Evolutionary conservation across 1,140 invertebrate species (phyloP).

Genomic region (Macrobrachium rosenbergii): DNA sequence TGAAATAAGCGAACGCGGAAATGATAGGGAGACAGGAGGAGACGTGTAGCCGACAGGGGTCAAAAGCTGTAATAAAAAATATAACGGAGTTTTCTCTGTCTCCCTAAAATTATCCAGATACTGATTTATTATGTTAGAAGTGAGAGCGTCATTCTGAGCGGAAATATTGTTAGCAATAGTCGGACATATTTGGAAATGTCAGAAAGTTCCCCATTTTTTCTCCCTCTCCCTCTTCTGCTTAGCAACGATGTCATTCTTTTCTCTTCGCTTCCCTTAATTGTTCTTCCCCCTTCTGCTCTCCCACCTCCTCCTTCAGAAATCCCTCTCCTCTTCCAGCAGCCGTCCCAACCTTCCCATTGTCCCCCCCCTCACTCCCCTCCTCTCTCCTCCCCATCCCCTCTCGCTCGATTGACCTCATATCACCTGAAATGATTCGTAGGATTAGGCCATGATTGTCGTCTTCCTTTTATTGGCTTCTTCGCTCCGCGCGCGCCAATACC

Average conservation of each 20-base stretch:
- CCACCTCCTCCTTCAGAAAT: neutral
- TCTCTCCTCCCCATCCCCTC: neutral
- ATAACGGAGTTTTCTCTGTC: no score
- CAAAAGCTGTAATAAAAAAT: no score
- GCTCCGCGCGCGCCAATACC: conserved; percentile 9
- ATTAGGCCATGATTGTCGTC: conserved; percentile 49
- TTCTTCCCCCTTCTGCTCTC: neutral
- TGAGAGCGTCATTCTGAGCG: no score
- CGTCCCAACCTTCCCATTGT: neutral
- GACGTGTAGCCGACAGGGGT: no score
- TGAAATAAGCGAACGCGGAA: neutral
- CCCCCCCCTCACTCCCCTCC: neutral
- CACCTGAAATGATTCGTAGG: conserved; percentile 44
- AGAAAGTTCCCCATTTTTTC: no score
- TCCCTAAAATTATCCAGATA: no score
- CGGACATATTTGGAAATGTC: no score
- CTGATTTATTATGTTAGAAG: no score
- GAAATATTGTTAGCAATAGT: no score
- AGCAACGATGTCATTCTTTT: neutral
- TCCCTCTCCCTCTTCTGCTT: neutral
- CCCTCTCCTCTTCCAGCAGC: neutral
- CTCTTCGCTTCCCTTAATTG: neutral
- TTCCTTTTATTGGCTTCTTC: conserved; percentile 49
- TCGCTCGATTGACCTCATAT: conserved; percentile 48
- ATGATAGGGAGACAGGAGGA: no score